Conservation (phyloP, 2,888 invertebrate genomes). For the Rhogogaster chlorosoma region DNA sequence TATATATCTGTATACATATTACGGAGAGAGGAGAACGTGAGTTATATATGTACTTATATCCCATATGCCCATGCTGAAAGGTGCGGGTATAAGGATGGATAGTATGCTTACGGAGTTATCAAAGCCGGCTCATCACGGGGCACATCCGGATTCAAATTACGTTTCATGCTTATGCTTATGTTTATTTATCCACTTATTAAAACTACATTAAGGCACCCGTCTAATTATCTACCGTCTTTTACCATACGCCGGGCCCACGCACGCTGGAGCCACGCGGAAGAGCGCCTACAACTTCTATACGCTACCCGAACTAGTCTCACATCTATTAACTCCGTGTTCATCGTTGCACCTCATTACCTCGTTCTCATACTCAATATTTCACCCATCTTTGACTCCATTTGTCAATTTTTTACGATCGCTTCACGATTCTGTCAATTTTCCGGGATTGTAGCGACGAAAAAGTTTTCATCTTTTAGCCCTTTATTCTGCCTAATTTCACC, state of each 20-base stretch:
- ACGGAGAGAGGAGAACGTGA: constrained; percentile 16
- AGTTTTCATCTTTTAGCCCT: too few species aligned
- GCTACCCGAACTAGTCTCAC: background rate
- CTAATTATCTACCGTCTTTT: constrained; percentile 64
- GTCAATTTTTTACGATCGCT: background rate
- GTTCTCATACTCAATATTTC: background rate
- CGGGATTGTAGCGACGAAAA: too few species aligned
- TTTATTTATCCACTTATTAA: constrained; percentile 78
- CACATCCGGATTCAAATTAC: constrained; percentile 78
- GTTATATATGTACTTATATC: too few species aligned
- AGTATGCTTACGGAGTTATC: constrained; percentile 66
- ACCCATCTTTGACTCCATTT: background rate
- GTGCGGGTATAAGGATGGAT: background rate
- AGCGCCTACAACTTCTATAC: background rate
- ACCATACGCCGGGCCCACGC: background rate
- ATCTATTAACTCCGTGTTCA: background rate
- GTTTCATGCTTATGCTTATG: constrained; percentile 75
- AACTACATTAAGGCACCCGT: constrained; percentile 74
- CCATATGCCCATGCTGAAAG: constrained; percentile 3
- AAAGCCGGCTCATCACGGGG: constrained; percentile 72
- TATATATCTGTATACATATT: background rate
- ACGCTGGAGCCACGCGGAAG: background rate
- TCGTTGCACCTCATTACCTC: background rate
- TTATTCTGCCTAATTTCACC: too few species aligned
- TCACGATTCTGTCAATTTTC: background rate